These are phyloP conservation scores for Drosophila sordidapex DNA, from an alignment of 2,888 invertebrate genomes.

Conservation along the genomic window DNA sequence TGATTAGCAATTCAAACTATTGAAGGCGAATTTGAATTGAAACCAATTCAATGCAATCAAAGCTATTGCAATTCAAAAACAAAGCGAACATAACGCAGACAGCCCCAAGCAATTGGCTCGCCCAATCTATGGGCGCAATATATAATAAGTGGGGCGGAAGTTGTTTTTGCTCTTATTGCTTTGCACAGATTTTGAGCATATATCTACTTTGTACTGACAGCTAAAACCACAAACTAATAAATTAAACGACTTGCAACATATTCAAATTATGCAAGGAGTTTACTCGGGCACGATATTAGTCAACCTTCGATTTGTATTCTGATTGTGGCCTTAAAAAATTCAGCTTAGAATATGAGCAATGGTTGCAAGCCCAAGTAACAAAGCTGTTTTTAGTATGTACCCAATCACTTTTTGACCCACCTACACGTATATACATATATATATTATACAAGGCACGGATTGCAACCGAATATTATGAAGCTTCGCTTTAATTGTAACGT, in stretches of 20 bases:
- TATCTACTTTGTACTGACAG: slow-evolving; percentile 17
- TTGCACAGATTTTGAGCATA: slow-evolving; percentile 13
- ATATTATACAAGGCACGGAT: background rate
- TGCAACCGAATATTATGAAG: slow-evolving; percentile 21
- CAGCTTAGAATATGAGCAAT: slow-evolving; percentile 33
- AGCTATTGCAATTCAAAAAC: slow-evolving; percentile 46
- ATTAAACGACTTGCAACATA: slow-evolving; percentile 42
- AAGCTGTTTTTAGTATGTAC: slow-evolving; percentile 5
- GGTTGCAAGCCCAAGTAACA: slow-evolving; percentile 1
- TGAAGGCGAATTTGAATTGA: slow-evolving; percentile 59
- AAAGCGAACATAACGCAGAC: slow-evolving; percentile 19
- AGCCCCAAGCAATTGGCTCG: slow-evolving; percentile 34
- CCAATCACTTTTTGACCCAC: slow-evolving; percentile 25
- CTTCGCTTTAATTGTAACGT: slow-evolving; percentile 48
- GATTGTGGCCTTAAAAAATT: slow-evolving; percentile 11
- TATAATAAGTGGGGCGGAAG: slow-evolving; percentile 49
- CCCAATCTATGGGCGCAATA: slow-evolving; percentile 41
- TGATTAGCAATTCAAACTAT: slow-evolving; percentile 53
- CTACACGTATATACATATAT: slow-evolving; percentile 15
- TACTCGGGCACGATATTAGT: slow-evolving; percentile 24
- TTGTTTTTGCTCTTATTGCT: slow-evolving; percentile 33
- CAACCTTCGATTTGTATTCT: slow-evolving; percentile 33
- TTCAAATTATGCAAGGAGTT: slow-evolving; percentile 36
- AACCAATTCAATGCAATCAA: slow-evolving; percentile 56
- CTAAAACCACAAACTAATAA: slow-evolving; percentile 46